Evolutionary conservation across 2,113 vertebrate genomes (phyloP), one percentile per base, ranked within the genome.

Genomic region (Daphoenositta chrysoptera): DNA sequence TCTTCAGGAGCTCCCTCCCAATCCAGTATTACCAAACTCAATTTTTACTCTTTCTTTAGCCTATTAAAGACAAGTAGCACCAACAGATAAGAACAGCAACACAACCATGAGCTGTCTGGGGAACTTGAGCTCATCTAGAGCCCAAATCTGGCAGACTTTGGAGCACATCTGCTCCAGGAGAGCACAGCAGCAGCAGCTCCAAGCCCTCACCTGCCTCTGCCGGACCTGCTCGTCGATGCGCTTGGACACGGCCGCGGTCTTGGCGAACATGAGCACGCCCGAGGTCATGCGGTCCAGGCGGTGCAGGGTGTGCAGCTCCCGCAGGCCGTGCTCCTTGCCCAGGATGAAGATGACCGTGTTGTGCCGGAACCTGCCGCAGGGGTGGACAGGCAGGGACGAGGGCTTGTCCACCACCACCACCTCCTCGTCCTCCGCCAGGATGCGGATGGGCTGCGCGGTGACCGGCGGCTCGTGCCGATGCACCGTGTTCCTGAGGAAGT

Each of bases 301-400:
- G 96, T 99, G 99, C 44, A 99, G 97, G 0, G 99, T 99, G 85
- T 99, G 99, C 21, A 99, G 96, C 78, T 98, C 98, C 50, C 97
- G 98, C 70, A 99, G 97, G 1, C 98, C 98, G 5, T 97, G 98
- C 90, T 99, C 99, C 93, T 99, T 99, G 37, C 99, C 99, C 75
- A 99, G 94, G 93, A 99, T 99, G 97, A 99, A 99, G 93, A 99
- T 99, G 81, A 99, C 98, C 0, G 99, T 99, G 98, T 99, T 99
- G 97, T 99, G 99, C 17, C 99, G 98, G 94, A 99, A 99, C 40
- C 99, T 98, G 35, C 99, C 99, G 1, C 99, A 99, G 15, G 99
- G 99, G 48, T 99, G 99, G 4, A 99, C 99, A 0, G 99, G 99
- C 83, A 99, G 97, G 9, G 99, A 99, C 18, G 99, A 98, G 1